Percentiles rank a stretch among this genome's conserved stretches.
Evolutionary conservation across 2,888 invertebrate species (phyloP).

Genomic region (Ormia ochracea): DNA sequence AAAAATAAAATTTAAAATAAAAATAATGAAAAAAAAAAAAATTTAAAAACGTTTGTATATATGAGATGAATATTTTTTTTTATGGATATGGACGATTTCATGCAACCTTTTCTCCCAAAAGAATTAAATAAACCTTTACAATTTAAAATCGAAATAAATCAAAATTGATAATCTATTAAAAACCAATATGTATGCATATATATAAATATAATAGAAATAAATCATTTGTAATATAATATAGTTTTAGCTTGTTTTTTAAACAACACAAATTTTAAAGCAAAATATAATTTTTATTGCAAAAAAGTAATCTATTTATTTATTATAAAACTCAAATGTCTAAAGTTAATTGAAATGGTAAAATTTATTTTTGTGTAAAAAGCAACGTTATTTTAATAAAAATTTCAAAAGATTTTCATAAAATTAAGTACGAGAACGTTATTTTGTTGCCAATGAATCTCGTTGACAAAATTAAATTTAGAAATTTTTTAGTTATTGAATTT

Average conservation of each 20-base stretch:
- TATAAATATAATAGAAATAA: not conserved
- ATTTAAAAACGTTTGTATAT: not conserved
- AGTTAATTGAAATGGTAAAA: slow-evolving; percentile 51
- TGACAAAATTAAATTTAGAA: not conserved
- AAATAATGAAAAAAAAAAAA: not conserved
- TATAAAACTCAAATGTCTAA: not conserved
- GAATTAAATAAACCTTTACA: slow-evolving; percentile 17
- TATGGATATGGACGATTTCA: slow-evolving; percentile 52
- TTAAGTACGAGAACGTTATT: not conserved
- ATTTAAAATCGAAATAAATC: not conserved
- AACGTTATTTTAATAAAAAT: not conserved
- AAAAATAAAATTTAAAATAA: too few species aligned
- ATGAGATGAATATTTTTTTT: slow-evolving; percentile 17
- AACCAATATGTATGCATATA: slow-evolving; percentile 9
- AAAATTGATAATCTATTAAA: not conserved
- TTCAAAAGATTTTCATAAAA: not conserved
- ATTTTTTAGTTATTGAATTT: not conserved
- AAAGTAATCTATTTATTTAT: not conserved
- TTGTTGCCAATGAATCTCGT: slow-evolving; percentile 12
- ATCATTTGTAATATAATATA: slow-evolving; percentile 1
- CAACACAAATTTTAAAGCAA: not conserved
- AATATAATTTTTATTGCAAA: not conserved
- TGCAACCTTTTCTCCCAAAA: slow-evolving; percentile 50
- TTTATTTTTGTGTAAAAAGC: not conserved
- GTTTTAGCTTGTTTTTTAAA: not conserved